Conservation (phyloP, 1,140 invertebrate species). For the Galleria mellonella region DNA sequence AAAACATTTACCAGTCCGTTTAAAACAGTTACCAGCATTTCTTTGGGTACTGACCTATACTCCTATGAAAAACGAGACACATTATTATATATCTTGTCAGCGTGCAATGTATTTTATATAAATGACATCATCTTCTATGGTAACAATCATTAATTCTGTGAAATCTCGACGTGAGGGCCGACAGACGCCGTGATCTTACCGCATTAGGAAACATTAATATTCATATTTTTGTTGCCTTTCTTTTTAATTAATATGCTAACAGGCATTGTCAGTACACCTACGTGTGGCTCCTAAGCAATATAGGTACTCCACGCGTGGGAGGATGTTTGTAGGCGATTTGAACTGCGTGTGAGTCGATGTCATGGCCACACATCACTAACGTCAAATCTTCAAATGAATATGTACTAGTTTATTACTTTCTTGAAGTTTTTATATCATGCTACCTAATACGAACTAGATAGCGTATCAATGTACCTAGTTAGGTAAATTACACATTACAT, state of each 20-base stretch:
- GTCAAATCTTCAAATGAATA: constrained; percentile 6
- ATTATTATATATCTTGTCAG: too few species aligned
- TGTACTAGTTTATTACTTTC: not conserved
- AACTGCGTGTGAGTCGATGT: constrained; percentile 29
- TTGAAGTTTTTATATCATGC: too few species aligned
- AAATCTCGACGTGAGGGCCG: not conserved
- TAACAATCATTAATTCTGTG: not conserved
- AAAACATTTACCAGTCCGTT: too few species aligned
- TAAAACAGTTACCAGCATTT: too few species aligned
- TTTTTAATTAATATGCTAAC: constrained; percentile 68
- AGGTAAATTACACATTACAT: too few species aligned
- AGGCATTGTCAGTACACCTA: constrained; percentile 60
- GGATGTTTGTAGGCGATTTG: constrained; percentile 39
- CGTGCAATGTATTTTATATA: too few species aligned
- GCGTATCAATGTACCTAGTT: too few species aligned
- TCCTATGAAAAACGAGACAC: too few species aligned
- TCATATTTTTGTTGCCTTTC: constrained; percentile 55
- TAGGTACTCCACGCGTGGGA: constrained; percentile 18
- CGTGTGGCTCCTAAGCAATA: constrained; percentile 29
- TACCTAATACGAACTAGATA: too few species aligned
- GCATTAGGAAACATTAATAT: constrained; percentile 38
- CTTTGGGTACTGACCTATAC: too few species aligned
- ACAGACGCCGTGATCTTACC: constrained; percentile 15
- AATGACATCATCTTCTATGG: constrained; percentile 1
- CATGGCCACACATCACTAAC: constrained; percentile 25